phyloP scores from a whole-genome alignment of 2,888 invertebrate species.

The Lapara coniferarum region DNA sequence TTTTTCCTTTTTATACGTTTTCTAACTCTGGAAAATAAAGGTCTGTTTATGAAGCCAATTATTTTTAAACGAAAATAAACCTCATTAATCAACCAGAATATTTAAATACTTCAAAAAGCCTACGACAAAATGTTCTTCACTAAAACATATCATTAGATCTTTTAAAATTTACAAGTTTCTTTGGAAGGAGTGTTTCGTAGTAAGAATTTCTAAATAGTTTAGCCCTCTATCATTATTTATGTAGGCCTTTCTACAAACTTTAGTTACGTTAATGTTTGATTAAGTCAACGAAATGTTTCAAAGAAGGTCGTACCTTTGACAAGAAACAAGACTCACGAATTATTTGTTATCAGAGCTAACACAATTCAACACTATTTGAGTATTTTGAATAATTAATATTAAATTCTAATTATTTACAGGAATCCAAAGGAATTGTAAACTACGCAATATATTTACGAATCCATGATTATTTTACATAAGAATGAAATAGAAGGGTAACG shows the following conservation, averaged over 20 bases:
- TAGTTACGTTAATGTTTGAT: slow-evolving; percentile 15
- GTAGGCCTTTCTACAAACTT: slow-evolving; percentile 13
- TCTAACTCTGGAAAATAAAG: too few relatives aligned
- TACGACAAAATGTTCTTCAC: not conserved
- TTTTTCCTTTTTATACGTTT: not conserved
- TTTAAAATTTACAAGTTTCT: slow-evolving; percentile 16
- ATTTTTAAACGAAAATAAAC: not conserved
- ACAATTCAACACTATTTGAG: not conserved
- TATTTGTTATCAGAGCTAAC: not conserved
- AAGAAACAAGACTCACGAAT: slow-evolving; percentile 1
- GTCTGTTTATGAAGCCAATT: not conserved
- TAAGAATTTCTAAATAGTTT: slow-evolving; percentile 17
- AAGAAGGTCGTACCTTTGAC: slow-evolving; percentile 4
- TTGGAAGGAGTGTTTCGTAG: slow-evolving; percentile 1
- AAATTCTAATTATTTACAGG: too few relatives aligned
- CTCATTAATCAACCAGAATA: not conserved
- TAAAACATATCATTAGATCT: not conserved
- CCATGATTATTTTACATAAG: too few relatives aligned
- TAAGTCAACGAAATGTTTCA: slow-evolving; percentile 22
- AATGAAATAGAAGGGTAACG: too few relatives aligned
- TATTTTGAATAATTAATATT: not conserved
- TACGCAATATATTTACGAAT: too few relatives aligned
- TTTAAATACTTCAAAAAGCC: not conserved
- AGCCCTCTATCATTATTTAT: slow-evolving; percentile 11
- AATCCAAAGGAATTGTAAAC: too few relatives aligned